Evolutionary conservation across 2,888 invertebrate species (phyloP).

Genomic region (Noctua pronuba): DNA sequence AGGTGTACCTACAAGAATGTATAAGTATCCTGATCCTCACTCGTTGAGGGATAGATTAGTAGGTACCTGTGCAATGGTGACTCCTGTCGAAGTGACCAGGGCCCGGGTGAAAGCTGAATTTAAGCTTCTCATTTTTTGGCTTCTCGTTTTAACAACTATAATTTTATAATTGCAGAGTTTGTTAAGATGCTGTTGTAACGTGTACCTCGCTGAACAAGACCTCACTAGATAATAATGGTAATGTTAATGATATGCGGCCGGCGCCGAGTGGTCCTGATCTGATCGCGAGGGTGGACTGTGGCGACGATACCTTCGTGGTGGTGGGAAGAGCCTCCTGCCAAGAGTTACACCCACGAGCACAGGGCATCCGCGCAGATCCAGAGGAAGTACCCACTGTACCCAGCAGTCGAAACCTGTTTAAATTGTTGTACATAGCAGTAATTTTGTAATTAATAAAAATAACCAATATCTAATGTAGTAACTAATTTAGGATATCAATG

Average conservation of each 20-base stretch:
- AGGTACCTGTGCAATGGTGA: neutral
- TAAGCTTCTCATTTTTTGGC: neutral
- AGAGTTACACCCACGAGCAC: slow-evolving; percentile 13
- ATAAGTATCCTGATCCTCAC: neutral
- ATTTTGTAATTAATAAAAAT: slow-evolving; percentile 73
- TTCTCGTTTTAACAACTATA: neutral
- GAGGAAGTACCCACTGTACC: slow-evolving; percentile 29
- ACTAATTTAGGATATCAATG: slow-evolving; percentile 70
- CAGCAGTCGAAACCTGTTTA: slow-evolving; percentile 55
- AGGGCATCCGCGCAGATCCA: slow-evolving; percentile 17
- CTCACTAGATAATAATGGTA: slow-evolving; percentile 82
- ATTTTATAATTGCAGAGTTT: slow-evolving; percentile 88
- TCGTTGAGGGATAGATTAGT: neutral
- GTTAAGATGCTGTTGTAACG: slow-evolving; percentile 90
- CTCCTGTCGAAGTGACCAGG: neutral
- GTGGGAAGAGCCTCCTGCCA: neutral
- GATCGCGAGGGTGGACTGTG: slow-evolving; percentile 32
- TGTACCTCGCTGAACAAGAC: slow-evolving; percentile 76
- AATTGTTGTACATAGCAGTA: slow-evolving; percentile 72
- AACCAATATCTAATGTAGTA: slow-evolving; percentile 68
- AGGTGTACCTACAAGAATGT: neutral
- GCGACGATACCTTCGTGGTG: slow-evolving; percentile 5
- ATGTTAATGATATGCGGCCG: slow-evolving; percentile 57
- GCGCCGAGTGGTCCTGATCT: slow-evolving; percentile 41
- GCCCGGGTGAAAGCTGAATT: neutral